Evolutionary conservation across 2,888 invertebrate genomes (phyloP).

Genomic region (Ctenicera cuprea): DNA sequence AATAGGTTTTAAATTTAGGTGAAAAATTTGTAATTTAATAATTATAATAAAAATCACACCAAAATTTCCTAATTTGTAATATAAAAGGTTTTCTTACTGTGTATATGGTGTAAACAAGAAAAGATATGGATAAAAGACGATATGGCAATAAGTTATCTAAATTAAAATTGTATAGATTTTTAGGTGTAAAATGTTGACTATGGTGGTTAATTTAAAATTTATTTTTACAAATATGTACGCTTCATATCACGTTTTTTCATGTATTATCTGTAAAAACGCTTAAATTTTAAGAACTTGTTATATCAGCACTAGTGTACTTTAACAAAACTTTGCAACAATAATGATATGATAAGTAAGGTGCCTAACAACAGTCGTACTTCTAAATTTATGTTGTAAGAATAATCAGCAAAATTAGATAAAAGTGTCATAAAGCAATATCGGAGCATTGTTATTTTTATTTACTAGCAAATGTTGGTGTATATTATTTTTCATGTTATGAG

Average conservation of each 20-base stretch:
- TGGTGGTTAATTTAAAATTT: constrained; percentile 31
- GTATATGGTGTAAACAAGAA: constrained; percentile 26
- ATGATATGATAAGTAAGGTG: constrained; percentile 59
- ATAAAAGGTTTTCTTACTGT: constrained; percentile 26
- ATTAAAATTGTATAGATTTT: constrained; percentile 32
- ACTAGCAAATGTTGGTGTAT: constrained; percentile 62
- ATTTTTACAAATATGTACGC: constrained; percentile 45
- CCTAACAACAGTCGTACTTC: constrained; percentile 57
- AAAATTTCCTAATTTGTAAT: constrained; percentile 55
- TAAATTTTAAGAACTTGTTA: constrained; percentile 31
- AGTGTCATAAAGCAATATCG: constrained; percentile 64
- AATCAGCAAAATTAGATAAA: constrained; percentile 40
- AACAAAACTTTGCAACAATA: constrained; percentile 28
- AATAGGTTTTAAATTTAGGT: constrained; percentile 34
- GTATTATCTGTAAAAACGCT: constrained; percentile 38
- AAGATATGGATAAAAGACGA: constrained; percentile 32
- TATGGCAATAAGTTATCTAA: constrained; percentile 49
- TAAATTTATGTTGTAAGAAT: constrained; percentile 41
- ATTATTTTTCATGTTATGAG: constrained; percentile 64
- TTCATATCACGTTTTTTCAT: constrained; percentile 41
- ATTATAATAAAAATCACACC: constrained; percentile 51
- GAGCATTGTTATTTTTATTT: constrained; percentile 60
- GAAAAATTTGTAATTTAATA: constrained; percentile 42
- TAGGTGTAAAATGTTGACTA: constrained; percentile 38
- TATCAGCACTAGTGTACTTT: constrained; percentile 23